Base-by-base conservation (phyloP, 2,797 vertebrate species). In the Orientallactaga sibirica region DNA sequence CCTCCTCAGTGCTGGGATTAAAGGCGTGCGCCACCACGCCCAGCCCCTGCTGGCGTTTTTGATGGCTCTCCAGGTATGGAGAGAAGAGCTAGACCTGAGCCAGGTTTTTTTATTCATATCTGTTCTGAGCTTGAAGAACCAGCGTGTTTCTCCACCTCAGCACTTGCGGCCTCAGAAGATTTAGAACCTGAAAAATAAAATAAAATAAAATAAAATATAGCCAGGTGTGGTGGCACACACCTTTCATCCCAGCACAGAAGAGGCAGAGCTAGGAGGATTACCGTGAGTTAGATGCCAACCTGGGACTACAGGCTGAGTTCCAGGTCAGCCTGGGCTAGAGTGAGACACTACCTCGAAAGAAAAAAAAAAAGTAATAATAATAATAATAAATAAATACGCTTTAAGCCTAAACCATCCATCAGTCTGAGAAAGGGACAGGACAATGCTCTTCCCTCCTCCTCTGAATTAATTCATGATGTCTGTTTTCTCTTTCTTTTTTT, bases 401-500 rank as follows among this genome's bases (percentile, higher is more conserved):
- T 71, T 83, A 52, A 78, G n/a, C 16, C n/a, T 62, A 75, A 87
- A 33, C 18, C 61, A 52, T 25, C 29, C 37, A 62, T n/a, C n/a
- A 48, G 61, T 20, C 4, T 62, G n/a, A 48, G 61, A 93, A 84
- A 87, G 48, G 37, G 73, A 77, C 55, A 70, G 12, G 37, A 27
- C 64, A 83, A 61, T 37, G 14, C 27, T 62, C 48, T 33, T 48
- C 37, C 29, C 29, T 71, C 33, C 62, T 61, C 43, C 55, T 87
- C 41, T 52, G 52, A 33, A 8, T 76, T 68, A 64, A 15, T 48
- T 41, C 61, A 10, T 70, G 24, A 85, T 52, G 24, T 12, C n/a
- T 68, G 37, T 68, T 93, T 95, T 84, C 67, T 79, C 84, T 91
- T 83, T 83, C 88, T 68, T 37, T 37, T 37, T 37, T 37, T 2